Percentiles rank a stretch among this genome's conserved stretches.
Conservation (phyloP, 2,888 invertebrate species). For the Drosophila rubida region DNA sequence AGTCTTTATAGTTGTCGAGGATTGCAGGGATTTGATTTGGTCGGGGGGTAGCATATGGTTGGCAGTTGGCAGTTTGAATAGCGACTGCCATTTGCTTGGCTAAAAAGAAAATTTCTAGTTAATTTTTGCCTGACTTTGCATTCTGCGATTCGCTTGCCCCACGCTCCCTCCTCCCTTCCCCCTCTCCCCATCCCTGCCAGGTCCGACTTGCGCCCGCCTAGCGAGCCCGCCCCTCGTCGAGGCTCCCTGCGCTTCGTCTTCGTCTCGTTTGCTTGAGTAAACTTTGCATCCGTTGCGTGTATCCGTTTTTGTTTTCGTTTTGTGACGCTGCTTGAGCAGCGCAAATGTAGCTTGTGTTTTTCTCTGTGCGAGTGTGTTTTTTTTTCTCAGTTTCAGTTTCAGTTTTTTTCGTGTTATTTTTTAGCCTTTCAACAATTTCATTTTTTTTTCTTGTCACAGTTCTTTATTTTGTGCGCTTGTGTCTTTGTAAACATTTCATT, state of each 20-base stretch:
- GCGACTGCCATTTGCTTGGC: conserved; percentile 13
- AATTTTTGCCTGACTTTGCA: conserved; percentile 62
- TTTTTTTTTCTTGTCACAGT: conserved; percentile 58
- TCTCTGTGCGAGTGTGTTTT: conserved; percentile 1
- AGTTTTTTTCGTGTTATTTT: conserved; percentile 36
- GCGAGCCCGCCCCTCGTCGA: not conserved
- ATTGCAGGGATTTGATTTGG: not conserved
- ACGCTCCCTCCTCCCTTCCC: conserved; percentile 13
- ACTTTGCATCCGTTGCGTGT: conserved; percentile 77
- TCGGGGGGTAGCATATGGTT: conserved; percentile 11
- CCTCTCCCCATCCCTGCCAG: not conserved
- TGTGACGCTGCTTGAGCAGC: conserved; percentile 65
- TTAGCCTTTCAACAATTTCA: conserved; percentile 64
- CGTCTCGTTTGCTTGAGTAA: conserved; percentile 63
- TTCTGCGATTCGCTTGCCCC: conserved; percentile 29
- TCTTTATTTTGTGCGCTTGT: conserved; percentile 62
- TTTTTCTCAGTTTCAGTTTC: conserved; percentile 21
- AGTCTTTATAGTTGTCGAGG: conserved; percentile 23
- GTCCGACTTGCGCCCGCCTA: conserved; percentile 5
- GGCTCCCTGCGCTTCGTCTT: not conserved
- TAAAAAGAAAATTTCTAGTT: conserved; percentile 42
- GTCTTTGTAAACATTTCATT: conserved; percentile 83
- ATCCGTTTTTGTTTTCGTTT: conserved; percentile 76
- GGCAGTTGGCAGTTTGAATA: conserved; percentile 9
- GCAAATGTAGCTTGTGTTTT: conserved; percentile 50